Evolutionary conservation across 2,113 vertebrate species (phyloP), one percentile per base, ranked within the genome.

Genomic region (Limnothrissa miodon): DNA sequence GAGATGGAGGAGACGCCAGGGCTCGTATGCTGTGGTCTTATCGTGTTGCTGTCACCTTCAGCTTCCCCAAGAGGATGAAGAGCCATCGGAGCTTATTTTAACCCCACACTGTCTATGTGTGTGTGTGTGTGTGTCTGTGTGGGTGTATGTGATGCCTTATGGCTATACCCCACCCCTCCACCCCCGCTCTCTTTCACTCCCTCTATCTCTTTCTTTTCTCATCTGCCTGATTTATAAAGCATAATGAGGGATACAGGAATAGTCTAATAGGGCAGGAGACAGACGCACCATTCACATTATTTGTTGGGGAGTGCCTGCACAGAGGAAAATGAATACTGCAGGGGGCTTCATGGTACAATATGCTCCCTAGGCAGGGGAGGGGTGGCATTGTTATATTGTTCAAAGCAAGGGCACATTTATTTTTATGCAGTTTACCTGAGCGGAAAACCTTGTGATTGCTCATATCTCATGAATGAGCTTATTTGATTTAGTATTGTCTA

Each of bases 241-340:
- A 83, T 82, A 86, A 86, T 88, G 85, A 85, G 83, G 85, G 87
- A 85, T 85, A 56, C 85, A 82, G 85, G 83, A 78, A 83, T 80
- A 81, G 87, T 45, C 87, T 85, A 88, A 86, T 85, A 83, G 87
- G 83, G 81, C 85, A 86, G 82, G 78, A 85, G 85, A 86, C 87
- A 88, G 87, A 81, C 84, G 66, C 79, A 79, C 74, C 85, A 86
- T 88, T 88, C 84, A 80, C 83, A 86, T 88, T 85, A 88, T 88
- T 84, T 86, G 87, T 88, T 81, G 83, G 33, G 80, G 82, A 83
- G 85, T 79, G 78, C 51, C 48, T 81, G 79, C 87, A 83, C 78
- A 80, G 74, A 83, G 42, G 80, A 53, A 42, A 79, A 36, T 74
- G 29, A 74, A 74, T 74, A 39, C 66, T 74, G 25, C 5, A 33